phyloP scores from a whole-genome alignment of 2,797 vertebrate genomes.

The Urosaurus nigricauda region DNA sequence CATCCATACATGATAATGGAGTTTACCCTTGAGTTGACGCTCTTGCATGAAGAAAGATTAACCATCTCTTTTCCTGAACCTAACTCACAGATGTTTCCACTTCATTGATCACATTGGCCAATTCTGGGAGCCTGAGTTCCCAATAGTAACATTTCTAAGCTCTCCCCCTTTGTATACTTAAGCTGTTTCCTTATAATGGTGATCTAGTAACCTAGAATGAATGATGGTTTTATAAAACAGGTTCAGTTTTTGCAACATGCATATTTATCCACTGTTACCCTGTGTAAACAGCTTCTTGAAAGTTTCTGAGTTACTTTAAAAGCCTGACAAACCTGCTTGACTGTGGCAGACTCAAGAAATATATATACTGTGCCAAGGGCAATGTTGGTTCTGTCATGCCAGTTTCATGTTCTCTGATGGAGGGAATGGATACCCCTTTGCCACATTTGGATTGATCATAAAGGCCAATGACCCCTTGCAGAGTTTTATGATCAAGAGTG shows the following conservation, averaged over 20 bases:
- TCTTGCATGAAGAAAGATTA: too few species aligned
- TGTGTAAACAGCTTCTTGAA: not conserved
- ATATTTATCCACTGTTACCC: not conserved
- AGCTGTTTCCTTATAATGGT: not conserved
- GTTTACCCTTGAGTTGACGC: too few species aligned
- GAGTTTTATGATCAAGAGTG: not conserved
- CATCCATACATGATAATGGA: too few species aligned
- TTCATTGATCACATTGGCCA: not conserved
- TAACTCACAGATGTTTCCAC: too few species aligned
- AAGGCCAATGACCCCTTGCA: not conserved
- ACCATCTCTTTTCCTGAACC: too few species aligned
- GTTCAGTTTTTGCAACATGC: not conserved
- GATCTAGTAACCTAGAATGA: not conserved
- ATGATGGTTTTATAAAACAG: not conserved
- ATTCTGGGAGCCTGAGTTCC: too few species aligned
- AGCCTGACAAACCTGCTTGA: not conserved
- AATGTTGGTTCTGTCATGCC: not conserved
- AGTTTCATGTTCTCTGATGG: not conserved
- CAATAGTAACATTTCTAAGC: too few species aligned
- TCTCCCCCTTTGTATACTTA: not conserved
- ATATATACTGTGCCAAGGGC: too few species aligned
- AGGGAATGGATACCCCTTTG: not conserved
- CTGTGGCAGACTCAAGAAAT: not conserved
- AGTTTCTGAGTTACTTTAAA: not conserved
- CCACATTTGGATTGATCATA: slow-evolving; percentile 8